Evolutionary conservation across 2,797 vertebrate species (phyloP).

Genomic region (Sarcoramphus papa): DNA sequence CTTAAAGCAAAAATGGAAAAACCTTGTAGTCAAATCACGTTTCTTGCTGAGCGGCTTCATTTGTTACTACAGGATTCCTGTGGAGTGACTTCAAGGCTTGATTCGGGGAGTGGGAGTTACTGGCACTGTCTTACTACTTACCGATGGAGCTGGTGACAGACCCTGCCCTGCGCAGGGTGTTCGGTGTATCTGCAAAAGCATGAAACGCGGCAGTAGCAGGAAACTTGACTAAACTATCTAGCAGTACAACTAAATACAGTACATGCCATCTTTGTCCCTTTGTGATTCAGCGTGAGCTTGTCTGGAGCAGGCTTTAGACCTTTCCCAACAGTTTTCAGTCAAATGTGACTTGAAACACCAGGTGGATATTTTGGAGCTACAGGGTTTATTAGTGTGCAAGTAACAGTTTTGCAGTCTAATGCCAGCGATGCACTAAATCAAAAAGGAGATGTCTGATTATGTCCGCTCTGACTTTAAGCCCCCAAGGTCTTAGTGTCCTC

Average conservation of each 20-base stretch:
- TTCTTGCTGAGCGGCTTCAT: background rate
- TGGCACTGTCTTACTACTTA: background rate
- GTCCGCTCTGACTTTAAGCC: background rate
- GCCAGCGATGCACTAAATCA: background rate
- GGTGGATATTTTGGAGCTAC: background rate
- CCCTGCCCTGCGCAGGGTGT: background rate
- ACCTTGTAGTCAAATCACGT: background rate
- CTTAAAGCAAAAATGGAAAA: background rate
- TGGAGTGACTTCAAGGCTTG: background rate
- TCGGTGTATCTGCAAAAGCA: background rate
- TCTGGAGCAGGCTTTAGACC: background rate
- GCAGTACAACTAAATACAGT: background rate
- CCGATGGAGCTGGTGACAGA: background rate
- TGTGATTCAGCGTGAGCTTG: background rate
- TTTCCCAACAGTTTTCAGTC: background rate
- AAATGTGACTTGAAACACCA: background rate
- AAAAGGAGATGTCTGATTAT: background rate
- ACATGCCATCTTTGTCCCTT: background rate
- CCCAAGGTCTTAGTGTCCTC: background rate
- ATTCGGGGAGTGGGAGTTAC: fast-evolving
- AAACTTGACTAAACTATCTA: background rate
- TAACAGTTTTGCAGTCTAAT: background rate
- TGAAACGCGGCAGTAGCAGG: background rate
- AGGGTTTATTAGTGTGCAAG: background rate
- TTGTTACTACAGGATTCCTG: background rate